Conservation (phyloP, 2,113 vertebrate species). For the Anarhynchus alexandrinus region DNA sequence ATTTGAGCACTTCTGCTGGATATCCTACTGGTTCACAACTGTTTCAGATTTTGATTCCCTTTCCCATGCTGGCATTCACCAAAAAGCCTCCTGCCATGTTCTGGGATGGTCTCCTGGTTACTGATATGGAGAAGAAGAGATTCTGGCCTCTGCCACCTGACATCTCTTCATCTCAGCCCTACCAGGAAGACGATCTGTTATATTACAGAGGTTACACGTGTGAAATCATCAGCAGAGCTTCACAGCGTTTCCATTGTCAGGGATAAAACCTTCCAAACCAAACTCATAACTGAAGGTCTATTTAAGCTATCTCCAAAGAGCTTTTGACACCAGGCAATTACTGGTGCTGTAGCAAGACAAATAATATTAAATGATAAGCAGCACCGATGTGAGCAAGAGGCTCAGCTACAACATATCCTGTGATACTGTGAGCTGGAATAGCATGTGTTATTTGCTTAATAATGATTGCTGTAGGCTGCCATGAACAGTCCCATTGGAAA, state of each 20-base stretch:
- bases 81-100: background rate
- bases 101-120: background rate
- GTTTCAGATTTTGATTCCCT: background rate
- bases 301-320: background rate
- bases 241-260: background rate
- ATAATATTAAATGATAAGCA: background rate
- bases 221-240: background rate
- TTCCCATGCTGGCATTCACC: background rate
- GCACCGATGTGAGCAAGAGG: background rate
- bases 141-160: background rate
- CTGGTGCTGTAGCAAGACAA: background rate
- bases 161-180: background rate
- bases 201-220: background rate
- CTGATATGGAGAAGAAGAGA: background rate
- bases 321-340: background rate
- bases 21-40: background rate
- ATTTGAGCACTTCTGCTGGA: background rate
- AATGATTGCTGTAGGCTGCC: background rate
- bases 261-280: background rate
- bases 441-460: background rate
- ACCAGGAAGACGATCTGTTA: background rate
- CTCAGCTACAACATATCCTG: rapidly evolving
- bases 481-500: background rate
- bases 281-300: background rate
- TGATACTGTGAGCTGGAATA: background rate